Evolutionary conservation across 92 coral and sea anemone genomes (phyloP), one percentile per base, ranked within the genome.

Genomic region (Ricordea florida): DNA sequence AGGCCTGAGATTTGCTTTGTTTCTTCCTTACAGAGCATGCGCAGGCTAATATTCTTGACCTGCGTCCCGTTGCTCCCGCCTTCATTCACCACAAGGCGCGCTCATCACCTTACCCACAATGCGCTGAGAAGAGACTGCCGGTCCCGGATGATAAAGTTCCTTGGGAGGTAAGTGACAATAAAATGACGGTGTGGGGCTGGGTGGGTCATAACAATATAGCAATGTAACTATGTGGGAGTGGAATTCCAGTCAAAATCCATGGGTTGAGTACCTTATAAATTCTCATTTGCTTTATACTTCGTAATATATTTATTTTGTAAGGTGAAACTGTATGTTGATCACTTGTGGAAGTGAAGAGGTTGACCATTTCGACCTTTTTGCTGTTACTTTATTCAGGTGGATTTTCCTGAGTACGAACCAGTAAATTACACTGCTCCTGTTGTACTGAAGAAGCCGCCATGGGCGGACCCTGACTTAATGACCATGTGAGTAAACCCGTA

Each of bases 51-150:
- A 70, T 70, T 55, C 77, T 70, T 27, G 77, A 70, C 26, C 22
- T 70, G 52, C 66, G 81, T 11, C 57, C 74, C 2, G 78, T 80
- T 18, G 46, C 90, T 24, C 62, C 82, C 32, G 69, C 90, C 7
- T 77, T 91, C 9, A 34, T 96, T 15, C 99, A 96, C 50, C 89
- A 91, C 74, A 96, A 96, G 77, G 93, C 99, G n/a, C 92, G 99
- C 42, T 72, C 92, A 29, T 76, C 99, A 10, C 91, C 93, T 28
- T 94, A 96, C 83, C 99, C 99, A 59, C 87, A 68, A 40, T 82
- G 88, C 72, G 90, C 97, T 2, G 75, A 58, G 27, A 81, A 63
- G 57, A 80, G 96, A 48, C 62, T 83, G 57, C 79, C 67, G 10
- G 92, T 96, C 22, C 87, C 96, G 35, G 99, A 96, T 66, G 89